Percentiles rank a stretch among this genome's conserved stretches.
Evolutionary conservation across 2,888 invertebrate genomes (phyloP).

Genomic region (Keiferia lycopersicella): DNA sequence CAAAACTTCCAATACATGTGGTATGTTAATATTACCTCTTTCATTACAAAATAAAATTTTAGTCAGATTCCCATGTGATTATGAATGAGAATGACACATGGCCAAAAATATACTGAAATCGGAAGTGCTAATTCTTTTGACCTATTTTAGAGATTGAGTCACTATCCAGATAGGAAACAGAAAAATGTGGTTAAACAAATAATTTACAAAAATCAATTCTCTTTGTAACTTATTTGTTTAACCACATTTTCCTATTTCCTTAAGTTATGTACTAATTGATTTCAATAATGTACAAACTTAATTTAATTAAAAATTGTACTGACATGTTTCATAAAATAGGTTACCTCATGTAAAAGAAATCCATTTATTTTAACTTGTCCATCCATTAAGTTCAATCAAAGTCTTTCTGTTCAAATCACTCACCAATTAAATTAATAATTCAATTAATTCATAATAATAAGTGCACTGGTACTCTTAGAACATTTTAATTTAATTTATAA

Average conservation of each 20-base stretch:
- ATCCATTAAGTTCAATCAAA: slow-evolving; percentile 2
- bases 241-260: too few relatives aligned
- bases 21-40: slow-evolving; percentile 4
- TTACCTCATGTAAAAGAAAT: background rate
- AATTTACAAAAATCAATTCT: background rate
- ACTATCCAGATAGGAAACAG: background rate
- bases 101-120: slow-evolving; percentile 4
- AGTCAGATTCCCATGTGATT: background rate
- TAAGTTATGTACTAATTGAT: too few relatives aligned
- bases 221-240: too few relatives aligned
- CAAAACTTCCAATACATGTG: too few relatives aligned
- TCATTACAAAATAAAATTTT: background rate
- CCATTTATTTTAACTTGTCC: slow-evolving; percentile 2
- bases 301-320: too few relatives aligned
- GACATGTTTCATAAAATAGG: background rate
- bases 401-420: background rate
- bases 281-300: too few relatives aligned
- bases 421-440: slow-evolving; percentile 5
- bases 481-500: background rate
- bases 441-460: slow-evolving; percentile 6
- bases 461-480: background rate
- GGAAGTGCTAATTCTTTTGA: background rate
- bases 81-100: background rate
- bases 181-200: too few relatives aligned
- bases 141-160: background rate